Conservation (phyloP, 1,140 invertebrate genomes). For the Chironomus tepperi region DNA sequence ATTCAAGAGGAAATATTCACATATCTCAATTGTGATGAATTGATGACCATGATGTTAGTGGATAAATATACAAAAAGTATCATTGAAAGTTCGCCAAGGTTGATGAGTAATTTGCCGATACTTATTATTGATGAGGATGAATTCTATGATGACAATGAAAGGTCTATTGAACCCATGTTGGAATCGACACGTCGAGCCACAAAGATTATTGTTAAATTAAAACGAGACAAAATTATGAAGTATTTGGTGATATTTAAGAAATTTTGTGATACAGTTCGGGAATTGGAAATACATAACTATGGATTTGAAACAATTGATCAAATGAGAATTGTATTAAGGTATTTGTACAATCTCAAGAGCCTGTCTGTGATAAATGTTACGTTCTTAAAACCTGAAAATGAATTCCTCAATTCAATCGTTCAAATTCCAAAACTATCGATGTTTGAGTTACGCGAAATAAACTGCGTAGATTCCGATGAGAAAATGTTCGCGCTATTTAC, state of each 20-base stretch:
- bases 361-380: neutral
- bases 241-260: neutral
- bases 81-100: neutral
- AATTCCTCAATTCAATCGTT: conserved; percentile 4
- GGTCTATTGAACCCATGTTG: neutral
- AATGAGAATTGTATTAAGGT: neutral
- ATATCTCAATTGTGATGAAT: neutral
- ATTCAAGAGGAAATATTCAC: neutral
- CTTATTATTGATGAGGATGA: neutral
- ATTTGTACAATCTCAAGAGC: neutral
- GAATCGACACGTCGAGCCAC: neutral
- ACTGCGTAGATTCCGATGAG: neutral
- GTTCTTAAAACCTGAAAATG: neutral
- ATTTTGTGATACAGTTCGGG: neutral
- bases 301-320: conserved; percentile 9
- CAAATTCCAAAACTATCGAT: neutral
- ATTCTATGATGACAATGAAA: neutral
- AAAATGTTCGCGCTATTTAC: neutral
- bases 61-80: neutral
- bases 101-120: neutral
- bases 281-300: neutral
- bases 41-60: neutral
- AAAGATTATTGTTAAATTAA: neutral
- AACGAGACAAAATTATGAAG: neutral
- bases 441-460: neutral